A percentile compares a stretch with the other conserved stretches of the same genome.
Evolutionary conservation across 2,113 vertebrate genomes (phyloP).

Genomic region (Seriola dumerili): DNA sequence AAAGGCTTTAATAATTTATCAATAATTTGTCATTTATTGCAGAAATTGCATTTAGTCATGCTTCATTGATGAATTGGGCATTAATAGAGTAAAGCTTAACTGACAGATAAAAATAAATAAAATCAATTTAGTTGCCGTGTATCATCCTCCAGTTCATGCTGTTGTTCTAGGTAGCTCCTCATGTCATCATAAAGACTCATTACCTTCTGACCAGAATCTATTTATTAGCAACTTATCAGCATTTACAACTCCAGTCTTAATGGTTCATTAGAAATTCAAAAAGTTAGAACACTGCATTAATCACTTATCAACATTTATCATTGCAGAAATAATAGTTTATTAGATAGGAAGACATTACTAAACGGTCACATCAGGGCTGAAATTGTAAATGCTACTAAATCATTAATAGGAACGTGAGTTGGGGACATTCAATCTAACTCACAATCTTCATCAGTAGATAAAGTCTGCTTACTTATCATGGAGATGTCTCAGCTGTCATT

Average conservation of each 20-base stretch:
- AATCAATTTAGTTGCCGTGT: not conserved
- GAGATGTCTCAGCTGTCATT: not conserved
- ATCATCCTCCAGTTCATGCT: not conserved
- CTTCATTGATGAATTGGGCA: too few species aligned
- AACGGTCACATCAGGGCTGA: not conserved
- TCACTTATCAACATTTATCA: not conserved
- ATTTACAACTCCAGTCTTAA: not conserved
- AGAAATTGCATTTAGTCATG: too few species aligned
- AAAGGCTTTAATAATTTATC: not conserved
- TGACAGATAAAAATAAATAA: not conserved
- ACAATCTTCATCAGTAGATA: not conserved
- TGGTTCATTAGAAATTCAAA: not conserved
- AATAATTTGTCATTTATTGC: too few species aligned
- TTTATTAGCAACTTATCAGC: too few species aligned
- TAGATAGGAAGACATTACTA: not conserved
- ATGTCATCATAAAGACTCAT: not conserved
- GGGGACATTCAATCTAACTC: not conserved
- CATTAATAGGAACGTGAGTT: not conserved
- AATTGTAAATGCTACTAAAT: not conserved
- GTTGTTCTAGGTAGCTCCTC: not conserved
- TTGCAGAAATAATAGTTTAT: not conserved
- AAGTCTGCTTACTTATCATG: not conserved
- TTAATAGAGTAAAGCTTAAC: not conserved
- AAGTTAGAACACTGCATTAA: not conserved
- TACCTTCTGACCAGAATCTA: too few species aligned